These are phyloP conservation scores for Macaca mulatta DNA, from an alignment of 2,113 vertebrate genomes.

Conservation along the genomic window DNA sequence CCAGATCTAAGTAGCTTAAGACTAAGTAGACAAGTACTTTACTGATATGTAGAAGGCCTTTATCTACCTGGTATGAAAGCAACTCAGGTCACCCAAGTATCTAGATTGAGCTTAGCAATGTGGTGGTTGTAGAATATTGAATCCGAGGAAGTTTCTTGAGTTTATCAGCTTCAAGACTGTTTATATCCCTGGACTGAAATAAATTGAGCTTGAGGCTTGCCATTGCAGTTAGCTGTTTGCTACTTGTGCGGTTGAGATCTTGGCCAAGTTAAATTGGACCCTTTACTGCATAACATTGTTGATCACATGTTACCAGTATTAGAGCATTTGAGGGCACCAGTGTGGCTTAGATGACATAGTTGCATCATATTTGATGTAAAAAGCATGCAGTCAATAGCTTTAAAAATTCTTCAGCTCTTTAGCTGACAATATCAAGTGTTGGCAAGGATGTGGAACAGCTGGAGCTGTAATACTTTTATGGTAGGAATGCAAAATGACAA, in stretches of 20 bases:
- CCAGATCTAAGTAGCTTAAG: conserved; percentile 20
- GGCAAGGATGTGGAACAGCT: not conserved
- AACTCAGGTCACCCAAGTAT: not conserved
- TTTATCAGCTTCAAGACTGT: conserved; percentile 13
- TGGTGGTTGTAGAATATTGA: not conserved
- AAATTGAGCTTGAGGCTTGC: not conserved
- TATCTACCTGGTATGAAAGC: not conserved
- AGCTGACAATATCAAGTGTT: conserved; percentile 35
- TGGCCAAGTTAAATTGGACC: not conserved
- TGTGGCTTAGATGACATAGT: conserved; percentile 35
- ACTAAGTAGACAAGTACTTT: not conserved
- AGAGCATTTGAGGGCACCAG: conserved; percentile 30
- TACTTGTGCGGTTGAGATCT: not conserved
- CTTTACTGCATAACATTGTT: not conserved
- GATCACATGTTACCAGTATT: not conserved
- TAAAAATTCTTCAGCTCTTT: conserved; percentile 36
- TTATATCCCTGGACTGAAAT: not conserved
- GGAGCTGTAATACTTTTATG: not conserved
- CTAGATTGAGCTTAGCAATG: not conserved
- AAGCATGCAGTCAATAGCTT: not conserved
- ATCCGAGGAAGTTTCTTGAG: not conserved
- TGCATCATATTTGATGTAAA: conserved; percentile 29
- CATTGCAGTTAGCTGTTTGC: not conserved
- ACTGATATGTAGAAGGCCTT: not conserved
- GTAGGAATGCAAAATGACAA: not conserved